Percentiles rank a stretch among this genome's conserved stretches.
phyloP scores from a whole-genome alignment of 2,888 invertebrate species.

The Rapana venosa region DNA sequence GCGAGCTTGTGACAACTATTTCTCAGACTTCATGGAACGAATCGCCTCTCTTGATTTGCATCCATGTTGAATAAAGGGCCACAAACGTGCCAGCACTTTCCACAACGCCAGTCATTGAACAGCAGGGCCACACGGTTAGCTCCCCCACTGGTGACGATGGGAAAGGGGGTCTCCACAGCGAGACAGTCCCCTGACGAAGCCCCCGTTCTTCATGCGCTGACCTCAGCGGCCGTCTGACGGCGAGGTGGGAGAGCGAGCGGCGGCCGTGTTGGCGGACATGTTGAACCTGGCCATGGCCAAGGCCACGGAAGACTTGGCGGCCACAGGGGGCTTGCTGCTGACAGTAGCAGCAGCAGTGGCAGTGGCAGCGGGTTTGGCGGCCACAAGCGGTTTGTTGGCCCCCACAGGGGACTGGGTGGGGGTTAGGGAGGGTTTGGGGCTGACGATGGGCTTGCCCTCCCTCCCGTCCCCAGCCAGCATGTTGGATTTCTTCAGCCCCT shows the following conservation, averaged over 20 bases:
- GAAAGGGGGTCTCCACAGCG: neutral
- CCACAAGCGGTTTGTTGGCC: neutral
- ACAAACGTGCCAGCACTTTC: too few species aligned
- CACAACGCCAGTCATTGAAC: too few species aligned
- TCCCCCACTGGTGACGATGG: neutral
- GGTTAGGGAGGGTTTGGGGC: neutral
- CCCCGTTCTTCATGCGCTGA: neutral
- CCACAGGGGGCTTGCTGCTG: constrained; percentile 10
- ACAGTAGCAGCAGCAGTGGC: neutral
- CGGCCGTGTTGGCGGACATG: neutral
- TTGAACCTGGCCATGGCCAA: constrained; percentile 22
- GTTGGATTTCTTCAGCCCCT: constrained; percentile 7
- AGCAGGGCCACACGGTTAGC: too few species aligned
- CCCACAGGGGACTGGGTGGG: neutral
- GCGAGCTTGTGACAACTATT: too few species aligned
- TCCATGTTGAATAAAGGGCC: too few species aligned
- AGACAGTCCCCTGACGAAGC: neutral
- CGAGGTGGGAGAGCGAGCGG: neutral
- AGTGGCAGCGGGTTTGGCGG: neutral
- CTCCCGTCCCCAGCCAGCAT: neutral
- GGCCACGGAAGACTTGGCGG: neutral
- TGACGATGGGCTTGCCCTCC: neutral
- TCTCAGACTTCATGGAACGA: too few species aligned
- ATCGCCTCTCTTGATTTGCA: too few species aligned
- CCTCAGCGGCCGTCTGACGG: neutral